Conservation (phyloP, 2,888 invertebrate species). For the Globia sparganii region DNA sequence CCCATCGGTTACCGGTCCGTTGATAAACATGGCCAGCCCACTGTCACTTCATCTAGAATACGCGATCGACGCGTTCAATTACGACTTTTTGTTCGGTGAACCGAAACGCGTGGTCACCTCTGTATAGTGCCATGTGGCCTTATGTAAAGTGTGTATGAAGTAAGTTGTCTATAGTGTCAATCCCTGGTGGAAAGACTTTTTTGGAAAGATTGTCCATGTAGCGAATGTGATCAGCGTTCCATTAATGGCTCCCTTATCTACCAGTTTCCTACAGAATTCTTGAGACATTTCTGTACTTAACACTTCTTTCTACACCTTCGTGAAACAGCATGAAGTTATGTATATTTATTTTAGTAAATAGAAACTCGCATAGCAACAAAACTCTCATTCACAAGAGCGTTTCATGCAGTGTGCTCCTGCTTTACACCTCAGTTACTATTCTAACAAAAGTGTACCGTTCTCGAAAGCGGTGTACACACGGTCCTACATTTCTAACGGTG, state of each 20-base stretch:
- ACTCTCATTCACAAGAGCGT: conserved; percentile 8
- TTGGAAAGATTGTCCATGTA: background rate
- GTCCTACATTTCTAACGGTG: conserved; percentile 58
- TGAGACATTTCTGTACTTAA: background rate
- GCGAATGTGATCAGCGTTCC: background rate
- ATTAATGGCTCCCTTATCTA: no score
- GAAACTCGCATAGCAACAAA: conserved; percentile 17
- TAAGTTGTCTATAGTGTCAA: background rate
- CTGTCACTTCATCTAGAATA: no score
- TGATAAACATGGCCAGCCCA: no score
- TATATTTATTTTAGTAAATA: background rate
- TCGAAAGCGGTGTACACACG: conserved; percentile 62
- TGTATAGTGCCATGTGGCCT: no score
- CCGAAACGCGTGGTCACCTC: no score
- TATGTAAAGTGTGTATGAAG: background rate
- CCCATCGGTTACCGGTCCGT: no score
- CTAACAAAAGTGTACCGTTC: conserved; percentile 58
- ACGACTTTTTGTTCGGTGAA: no score
- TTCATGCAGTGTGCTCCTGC: conserved; percentile 32
- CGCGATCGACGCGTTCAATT: no score
- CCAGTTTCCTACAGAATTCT: no score
- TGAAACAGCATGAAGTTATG: no score
- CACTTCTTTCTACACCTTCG: no score
- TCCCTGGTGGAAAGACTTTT: background rate
- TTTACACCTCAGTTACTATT: conserved; percentile 44